Evolutionary conservation across 2,888 invertebrate genomes (phyloP).

Genomic region (Campoplex capitator): DNA sequence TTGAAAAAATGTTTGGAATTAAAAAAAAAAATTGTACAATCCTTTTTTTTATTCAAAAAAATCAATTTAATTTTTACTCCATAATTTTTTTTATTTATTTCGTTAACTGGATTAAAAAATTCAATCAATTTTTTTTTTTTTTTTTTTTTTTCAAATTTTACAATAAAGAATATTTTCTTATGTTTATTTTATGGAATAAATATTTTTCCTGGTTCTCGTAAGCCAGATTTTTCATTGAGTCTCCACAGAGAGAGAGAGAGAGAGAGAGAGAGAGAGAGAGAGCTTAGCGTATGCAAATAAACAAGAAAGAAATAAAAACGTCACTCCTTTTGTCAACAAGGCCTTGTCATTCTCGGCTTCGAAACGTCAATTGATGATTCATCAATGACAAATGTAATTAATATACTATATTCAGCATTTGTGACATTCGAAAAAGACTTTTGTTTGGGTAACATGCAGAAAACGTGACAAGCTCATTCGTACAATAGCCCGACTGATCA

Average conservation of each 20-base stretch:
- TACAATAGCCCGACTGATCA: not conserved
- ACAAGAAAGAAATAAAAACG: slow-evolving; percentile 4
- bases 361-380: slow-evolving; percentile 9
- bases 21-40: too few relatives aligned
- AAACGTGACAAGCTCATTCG: not conserved
- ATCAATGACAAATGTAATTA: not conserved
- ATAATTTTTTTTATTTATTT: too few relatives aligned
- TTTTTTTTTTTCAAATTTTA: not conserved
- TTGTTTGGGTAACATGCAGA: not conserved
- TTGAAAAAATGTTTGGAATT: not conserved
- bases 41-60: too few relatives aligned
- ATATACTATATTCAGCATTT: not conserved
- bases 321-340: slow-evolving; percentile 1
- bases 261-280: too few relatives aligned
- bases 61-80: too few relatives aligned
- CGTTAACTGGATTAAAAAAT: too few relatives aligned
- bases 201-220: not conserved
- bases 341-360: slow-evolving; percentile 11
- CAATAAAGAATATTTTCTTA: not conserved
- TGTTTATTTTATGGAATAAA: not conserved
- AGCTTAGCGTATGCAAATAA: not conserved
- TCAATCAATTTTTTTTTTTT: too few relatives aligned
- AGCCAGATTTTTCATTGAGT: not conserved
- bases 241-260: not conserved
- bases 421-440: slow-evolving; percentile 3